phyloP scores from a whole-genome alignment of 2,888 invertebrate genomes.

The Mechanitis mazaeus region DNA sequence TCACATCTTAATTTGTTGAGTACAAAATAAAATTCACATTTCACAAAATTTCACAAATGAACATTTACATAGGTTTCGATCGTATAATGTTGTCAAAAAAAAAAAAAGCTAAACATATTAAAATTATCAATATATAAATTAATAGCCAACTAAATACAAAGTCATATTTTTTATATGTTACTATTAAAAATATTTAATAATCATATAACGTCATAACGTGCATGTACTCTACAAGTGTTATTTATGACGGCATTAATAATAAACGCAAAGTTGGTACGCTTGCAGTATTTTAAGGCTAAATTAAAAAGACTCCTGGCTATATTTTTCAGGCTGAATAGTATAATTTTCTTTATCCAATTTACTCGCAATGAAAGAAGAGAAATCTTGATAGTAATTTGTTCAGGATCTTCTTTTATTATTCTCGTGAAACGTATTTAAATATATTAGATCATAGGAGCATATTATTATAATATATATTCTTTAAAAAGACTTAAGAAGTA shows the following conservation, averaged over 20 bases:
- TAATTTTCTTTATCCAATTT: constrained; percentile 5
- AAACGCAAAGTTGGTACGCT: not conserved
- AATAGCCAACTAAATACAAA: too few species aligned
- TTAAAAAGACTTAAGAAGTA: not conserved
- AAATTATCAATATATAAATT: too few species aligned
- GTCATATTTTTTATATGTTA: too few species aligned
- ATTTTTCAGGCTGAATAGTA: not conserved
- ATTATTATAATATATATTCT: not conserved
- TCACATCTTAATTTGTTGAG: too few species aligned
- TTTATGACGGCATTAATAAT: constrained; percentile 1
- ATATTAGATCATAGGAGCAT: not conserved
- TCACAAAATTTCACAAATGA: too few species aligned
- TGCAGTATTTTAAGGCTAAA: constrained; percentile 3
- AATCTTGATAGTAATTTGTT: constrained; percentile 1
- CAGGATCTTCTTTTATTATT: not conserved
- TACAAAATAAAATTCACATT: too few species aligned
- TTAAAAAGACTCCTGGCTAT: not conserved
- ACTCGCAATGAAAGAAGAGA: not conserved
- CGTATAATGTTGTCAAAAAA: too few species aligned
- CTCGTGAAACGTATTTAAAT: not conserved
- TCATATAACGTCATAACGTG: not conserved
- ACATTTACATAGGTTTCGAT: too few species aligned
- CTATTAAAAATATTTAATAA: not conserved
- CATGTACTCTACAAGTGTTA: not conserved
- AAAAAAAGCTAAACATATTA: too few species aligned